phyloP scores from a whole-genome alignment of 2,113 vertebrate species.

The Pelmatolapia mariae region DNA sequence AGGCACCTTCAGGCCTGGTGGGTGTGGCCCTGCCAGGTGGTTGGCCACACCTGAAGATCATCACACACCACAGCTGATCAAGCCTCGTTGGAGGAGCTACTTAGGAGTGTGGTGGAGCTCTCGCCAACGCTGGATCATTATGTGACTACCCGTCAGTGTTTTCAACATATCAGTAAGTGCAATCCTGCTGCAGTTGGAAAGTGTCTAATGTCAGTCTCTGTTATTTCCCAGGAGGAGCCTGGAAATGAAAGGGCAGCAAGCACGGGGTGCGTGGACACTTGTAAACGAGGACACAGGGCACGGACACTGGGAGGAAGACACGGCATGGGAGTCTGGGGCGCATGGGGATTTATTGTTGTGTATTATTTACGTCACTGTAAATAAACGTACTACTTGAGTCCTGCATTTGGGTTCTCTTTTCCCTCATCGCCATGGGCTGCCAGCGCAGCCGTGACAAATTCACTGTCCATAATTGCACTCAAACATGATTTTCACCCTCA shows the following conservation, averaged over 20 bases:
- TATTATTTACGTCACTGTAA: neutral
- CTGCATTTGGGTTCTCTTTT: neutral
- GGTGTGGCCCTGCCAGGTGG: too few relatives aligned
- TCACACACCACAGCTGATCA: too few relatives aligned
- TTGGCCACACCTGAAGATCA: too few relatives aligned
- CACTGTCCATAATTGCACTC: neutral
- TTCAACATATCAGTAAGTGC: too few relatives aligned
- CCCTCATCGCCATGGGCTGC: neutral
- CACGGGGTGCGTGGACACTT: neutral
- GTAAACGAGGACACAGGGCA: accelerated
- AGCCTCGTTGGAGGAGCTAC: too few relatives aligned
- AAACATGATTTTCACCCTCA: neutral
- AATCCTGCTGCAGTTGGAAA: too few relatives aligned
- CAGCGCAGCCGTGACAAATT: neutral
- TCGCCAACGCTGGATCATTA: too few relatives aligned
- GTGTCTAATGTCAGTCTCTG: too few relatives aligned
- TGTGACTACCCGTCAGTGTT: too few relatives aligned
- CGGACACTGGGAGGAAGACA: neutral
- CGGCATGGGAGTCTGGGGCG: neutral
- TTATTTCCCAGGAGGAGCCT: neutral
- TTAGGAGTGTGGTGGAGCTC: too few relatives aligned
- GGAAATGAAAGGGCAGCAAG: neutral
- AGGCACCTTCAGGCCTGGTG: too few relatives aligned
- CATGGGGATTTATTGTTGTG: neutral
- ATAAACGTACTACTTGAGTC: neutral